A percentile compares a stretch with the other conserved stretches of the same genome.
Conservation (phyloP, 2,888 invertebrate genomes). For the Acronicta leporina region DNA sequence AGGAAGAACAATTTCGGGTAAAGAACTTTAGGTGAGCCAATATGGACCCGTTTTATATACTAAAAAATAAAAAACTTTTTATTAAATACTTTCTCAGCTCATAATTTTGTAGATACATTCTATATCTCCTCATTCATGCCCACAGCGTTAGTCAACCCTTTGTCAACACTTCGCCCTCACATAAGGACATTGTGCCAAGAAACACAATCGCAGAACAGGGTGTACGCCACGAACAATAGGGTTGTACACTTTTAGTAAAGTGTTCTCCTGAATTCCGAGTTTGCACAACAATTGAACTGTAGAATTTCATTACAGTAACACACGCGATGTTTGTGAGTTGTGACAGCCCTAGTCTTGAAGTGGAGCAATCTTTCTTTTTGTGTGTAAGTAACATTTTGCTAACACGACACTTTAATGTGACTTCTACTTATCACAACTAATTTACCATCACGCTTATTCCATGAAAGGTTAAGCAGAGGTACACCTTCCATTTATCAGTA, state of each 20-base stretch:
- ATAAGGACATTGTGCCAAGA: constrained; percentile 12
- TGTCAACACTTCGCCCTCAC: constrained; percentile 8
- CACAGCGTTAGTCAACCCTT: not conserved
- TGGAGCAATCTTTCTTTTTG: constrained; percentile 16
- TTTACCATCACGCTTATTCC: too few relatives aligned
- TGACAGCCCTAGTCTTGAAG: constrained; percentile 9
- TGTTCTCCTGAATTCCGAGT: constrained; percentile 35
- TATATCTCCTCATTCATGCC: not conserved
- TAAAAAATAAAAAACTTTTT: too few relatives aligned
- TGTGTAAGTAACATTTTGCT: not conserved
- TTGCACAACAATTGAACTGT: constrained; percentile 48
- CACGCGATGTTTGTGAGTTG: constrained; percentile 32
- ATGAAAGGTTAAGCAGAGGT: too few relatives aligned
- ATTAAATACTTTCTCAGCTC: too few relatives aligned
- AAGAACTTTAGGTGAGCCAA: too few relatives aligned
- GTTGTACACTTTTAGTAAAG: constrained; percentile 28
- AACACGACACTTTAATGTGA: not conserved
- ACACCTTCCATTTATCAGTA: too few relatives aligned
- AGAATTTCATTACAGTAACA: constrained; percentile 44
- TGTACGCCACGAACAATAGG: constrained; percentile 19
- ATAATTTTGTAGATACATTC: not conserved
- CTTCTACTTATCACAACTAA: too few relatives aligned
- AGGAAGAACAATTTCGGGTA: too few relatives aligned
- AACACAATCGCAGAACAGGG: constrained; percentile 7
- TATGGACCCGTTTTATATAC: too few relatives aligned